Conservation (phyloP, 2,888 invertebrate genomes). For the Hydrotaea cyrtoneurina region DNA sequence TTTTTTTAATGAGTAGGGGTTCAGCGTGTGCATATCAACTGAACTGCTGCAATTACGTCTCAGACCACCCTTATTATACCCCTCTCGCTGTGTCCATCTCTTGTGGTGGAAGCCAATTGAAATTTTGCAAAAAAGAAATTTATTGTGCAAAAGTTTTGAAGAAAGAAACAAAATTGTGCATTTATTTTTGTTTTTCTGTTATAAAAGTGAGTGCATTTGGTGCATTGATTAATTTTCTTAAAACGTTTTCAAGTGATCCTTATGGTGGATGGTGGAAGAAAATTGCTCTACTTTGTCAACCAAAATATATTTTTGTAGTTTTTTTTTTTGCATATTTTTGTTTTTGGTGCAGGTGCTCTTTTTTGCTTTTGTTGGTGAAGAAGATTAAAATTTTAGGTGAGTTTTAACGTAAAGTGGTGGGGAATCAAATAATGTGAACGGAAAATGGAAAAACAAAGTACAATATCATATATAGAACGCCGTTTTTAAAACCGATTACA, state of each 20-base stretch:
- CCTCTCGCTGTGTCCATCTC: not conserved
- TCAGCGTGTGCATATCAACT: too few relatives aligned
- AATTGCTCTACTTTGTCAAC: constrained; percentile 20
- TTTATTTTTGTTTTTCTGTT: not conserved
- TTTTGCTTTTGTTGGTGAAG: constrained; percentile 62
- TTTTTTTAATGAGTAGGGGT: too few relatives aligned
- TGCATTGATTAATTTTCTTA: constrained; percentile 43
- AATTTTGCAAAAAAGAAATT: constrained; percentile 31
- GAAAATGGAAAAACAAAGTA: constrained; percentile 18
- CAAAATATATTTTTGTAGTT: constrained; percentile 28
- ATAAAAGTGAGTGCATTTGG: constrained; percentile 52
- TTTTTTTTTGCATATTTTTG: too few relatives aligned
- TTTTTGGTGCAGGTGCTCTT: constrained; percentile 50
- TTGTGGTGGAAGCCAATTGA: constrained; percentile 24
- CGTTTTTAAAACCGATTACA: constrained; percentile 84
- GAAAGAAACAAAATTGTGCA: constrained; percentile 41
- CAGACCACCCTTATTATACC: not conserved
- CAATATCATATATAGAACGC: constrained; percentile 62
- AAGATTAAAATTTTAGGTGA: constrained; percentile 36
- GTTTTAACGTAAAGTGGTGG: constrained; percentile 30
- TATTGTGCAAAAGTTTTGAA: constrained; percentile 38
- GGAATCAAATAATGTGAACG: not conserved
- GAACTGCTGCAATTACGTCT: too few relatives aligned
- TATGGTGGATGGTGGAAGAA: constrained; percentile 2
- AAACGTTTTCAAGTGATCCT: not conserved